A percentile compares a stretch with the other conserved stretches of the same genome.
phyloP scores from a whole-genome alignment of 2,797 vertebrate species.

The Gallinago nigripennis region DNA sequence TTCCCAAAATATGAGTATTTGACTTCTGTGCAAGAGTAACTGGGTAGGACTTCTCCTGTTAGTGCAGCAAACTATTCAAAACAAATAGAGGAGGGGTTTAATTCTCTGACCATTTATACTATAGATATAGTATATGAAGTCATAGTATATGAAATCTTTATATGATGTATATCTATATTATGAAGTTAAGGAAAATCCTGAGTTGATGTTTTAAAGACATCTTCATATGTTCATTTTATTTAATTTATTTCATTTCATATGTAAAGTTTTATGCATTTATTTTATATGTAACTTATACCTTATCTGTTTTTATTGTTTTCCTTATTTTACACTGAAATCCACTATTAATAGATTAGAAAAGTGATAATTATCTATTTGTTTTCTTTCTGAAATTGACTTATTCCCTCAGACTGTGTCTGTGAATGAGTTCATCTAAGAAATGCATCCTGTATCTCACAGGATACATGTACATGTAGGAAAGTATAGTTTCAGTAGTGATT shows the following conservation, averaged over 20 bases:
- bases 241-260: not conserved
- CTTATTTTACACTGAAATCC: not conserved
- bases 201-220: not conserved
- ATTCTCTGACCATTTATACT: not conserved
- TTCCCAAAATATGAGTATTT: not conserved
- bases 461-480: not conserved
- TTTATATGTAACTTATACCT: not conserved
- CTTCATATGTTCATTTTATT: not conserved
- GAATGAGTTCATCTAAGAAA: not conserved
- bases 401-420: not conserved
- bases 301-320: not conserved
- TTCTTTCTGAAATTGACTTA: not conserved
- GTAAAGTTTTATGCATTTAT: not conserved
- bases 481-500: not conserved
- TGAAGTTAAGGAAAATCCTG: not conserved
- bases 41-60: not conserved
- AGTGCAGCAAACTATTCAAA: not conserved
- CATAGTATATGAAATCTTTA: not conserved
- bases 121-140: not conserved
- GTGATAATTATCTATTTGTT: not conserved
- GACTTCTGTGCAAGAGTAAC: not conserved
- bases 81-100: not conserved
- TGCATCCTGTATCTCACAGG: not conserved
- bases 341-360: not conserved
- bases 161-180: not conserved